Conservation (phyloP, 2,113 vertebrate species). For the Chloebia gouldiae region DNA sequence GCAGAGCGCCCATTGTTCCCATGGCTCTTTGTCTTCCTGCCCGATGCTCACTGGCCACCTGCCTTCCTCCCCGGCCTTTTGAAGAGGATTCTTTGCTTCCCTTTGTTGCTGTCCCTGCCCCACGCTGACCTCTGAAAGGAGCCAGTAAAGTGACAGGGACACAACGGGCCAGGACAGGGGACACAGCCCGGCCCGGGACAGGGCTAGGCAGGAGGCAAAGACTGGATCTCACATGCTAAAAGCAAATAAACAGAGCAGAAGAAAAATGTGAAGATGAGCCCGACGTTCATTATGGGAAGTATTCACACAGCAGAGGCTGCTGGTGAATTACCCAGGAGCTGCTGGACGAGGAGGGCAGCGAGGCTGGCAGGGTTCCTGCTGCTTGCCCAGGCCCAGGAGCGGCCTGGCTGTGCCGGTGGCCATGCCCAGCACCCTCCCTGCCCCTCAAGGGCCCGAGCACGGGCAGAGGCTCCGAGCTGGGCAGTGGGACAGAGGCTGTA, state of each 20-base stretch:
- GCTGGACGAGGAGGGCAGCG: background rate
- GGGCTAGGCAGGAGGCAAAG: background rate
- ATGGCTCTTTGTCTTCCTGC: background rate
- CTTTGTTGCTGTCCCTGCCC: background rate
- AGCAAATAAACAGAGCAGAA: background rate
- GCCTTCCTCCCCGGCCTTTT: background rate
- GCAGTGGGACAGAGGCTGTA: too few species aligned
- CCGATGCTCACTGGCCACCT: conserved; percentile 19
- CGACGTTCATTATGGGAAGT: background rate
- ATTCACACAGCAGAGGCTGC: background rate
- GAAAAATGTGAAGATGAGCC: background rate
- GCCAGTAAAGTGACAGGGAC: background rate
- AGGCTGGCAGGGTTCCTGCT: background rate
- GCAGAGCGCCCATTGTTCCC: background rate
- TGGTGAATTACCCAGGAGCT: background rate
- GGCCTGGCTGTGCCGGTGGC: rapidly evolving
- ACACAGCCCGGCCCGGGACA: background rate
- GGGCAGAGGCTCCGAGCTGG: background rate
- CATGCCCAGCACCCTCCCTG: rapidly evolving
- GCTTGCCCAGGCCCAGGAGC: background rate
- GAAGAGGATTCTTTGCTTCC: background rate
- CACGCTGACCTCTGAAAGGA: background rate
- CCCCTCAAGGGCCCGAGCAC: rapidly evolving
- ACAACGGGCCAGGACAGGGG: background rate
- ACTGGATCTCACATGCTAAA: background rate